Evolutionary conservation across 2,888 invertebrate genomes (phyloP), one percentile per base, ranked within the genome.

Genomic region (Physocephala rufipes): DNA sequence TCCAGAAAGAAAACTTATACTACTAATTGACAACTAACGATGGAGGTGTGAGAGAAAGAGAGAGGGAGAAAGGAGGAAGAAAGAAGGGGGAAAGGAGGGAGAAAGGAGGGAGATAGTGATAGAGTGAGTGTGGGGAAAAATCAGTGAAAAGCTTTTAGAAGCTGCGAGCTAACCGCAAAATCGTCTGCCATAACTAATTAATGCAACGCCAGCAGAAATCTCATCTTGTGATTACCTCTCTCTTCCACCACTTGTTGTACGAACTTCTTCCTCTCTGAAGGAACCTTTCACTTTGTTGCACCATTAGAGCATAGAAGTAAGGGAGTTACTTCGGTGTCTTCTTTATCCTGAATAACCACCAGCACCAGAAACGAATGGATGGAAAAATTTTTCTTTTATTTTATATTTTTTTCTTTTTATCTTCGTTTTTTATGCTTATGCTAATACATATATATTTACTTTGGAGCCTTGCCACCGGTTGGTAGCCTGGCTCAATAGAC

Each of bases 121-220:
- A 70, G 65, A 51, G 67, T 66, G 36, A 69, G 55, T 19, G 19
- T 47, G 53, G 68, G 66, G 69, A 75, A 49, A 61, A 71, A 75
- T 82, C 83, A 82, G 78, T 79, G 77, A 83, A 83, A 83, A 84
- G 82, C 82, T 83, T 84, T 84, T 83, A 84, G 77, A 78, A 80
- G 77, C 78, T 79, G 77, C 76, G 75, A 76, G 75, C 77, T 76
- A 84, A 83, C 84, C 82, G 79, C 84, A 83, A 81, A 82, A 83
- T 83, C 82, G 82, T 83, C 82, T 83, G 84, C 82, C 82, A 83
- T 84, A 84, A 83, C 82, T 83, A 83, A 83, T 84, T 84, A 84
- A 83, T 83, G 84, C 82, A 79, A 82, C 75, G 72, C 74, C 51
- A 43, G 67, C 81, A 67, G 53, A 30, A 67, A 36, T 62, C 74